Evolutionary conservation across 2,888 invertebrate species (phyloP).

Genomic region (Mesochorus sp.): DNA sequence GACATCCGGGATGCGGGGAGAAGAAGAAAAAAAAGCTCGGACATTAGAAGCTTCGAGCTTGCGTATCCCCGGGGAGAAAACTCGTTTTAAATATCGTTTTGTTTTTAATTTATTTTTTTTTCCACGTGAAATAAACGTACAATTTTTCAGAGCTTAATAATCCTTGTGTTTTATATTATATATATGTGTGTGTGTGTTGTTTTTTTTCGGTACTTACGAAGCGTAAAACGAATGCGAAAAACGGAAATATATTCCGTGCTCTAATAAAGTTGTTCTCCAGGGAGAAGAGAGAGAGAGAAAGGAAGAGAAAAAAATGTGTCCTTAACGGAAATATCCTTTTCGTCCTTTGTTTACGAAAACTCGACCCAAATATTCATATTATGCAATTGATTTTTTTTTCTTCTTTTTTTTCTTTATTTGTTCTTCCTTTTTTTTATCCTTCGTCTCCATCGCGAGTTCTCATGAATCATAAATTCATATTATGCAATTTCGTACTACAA

Average conservation of each 20-base stretch:
- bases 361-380: neutral
- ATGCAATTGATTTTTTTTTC: neutral
- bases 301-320: slow-evolving; percentile 10
- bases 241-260: slow-evolving; percentile 44
- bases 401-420: neutral
- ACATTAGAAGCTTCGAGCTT: neutral
- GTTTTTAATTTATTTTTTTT: neutral
- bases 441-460: neutral
- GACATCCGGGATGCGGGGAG: neutral
- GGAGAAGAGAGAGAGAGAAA: no score
- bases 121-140: neutral
- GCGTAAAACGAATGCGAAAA: slow-evolving; percentile 17
- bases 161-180: neutral
- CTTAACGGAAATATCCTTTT: slow-evolving; percentile 9
- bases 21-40: no score
- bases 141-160: slow-evolving; percentile 30
- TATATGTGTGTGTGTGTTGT: slow-evolving; percentile 1
- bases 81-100: neutral
- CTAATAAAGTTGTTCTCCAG: neutral
- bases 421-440: neutral
- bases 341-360: slow-evolving; percentile 8
- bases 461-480: slow-evolving; percentile 11
- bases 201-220: slow-evolving; percentile 18
- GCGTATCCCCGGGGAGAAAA: neutral
- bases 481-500: slow-evolving; percentile 15